A percentile compares a stretch with the other conserved stretches of the same genome.
These are phyloP conservation scores for Charanyca ferruginea DNA, from an alignment of 2,888 invertebrate species.

Conservation along the genomic window DNA sequence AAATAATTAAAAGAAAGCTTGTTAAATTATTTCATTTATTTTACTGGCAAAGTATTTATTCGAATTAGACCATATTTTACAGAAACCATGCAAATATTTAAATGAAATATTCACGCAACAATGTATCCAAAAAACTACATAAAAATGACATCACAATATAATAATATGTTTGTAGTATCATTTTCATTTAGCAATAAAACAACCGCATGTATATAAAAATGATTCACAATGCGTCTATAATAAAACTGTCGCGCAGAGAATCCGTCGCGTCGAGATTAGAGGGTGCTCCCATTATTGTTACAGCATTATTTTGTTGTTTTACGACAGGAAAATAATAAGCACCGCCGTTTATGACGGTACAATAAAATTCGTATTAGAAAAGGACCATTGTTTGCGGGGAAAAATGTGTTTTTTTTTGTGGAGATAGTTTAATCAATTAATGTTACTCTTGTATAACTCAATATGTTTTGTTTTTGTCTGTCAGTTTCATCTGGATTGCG, in stretches of 20 bases:
- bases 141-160: constrained; percentile 48
- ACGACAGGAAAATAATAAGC: constrained; percentile 89
- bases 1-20: no score
- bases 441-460: background rate
- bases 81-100: background rate
- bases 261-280: constrained; percentile 77
- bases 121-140: constrained; percentile 60
- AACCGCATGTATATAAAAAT: constrained; percentile 82
- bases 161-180: constrained; percentile 65
- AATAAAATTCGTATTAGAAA: constrained; percentile 83
- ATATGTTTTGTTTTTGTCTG: background rate
- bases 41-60: background rate
- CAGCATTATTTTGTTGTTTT: constrained; percentile 89
- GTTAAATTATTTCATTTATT: no score
- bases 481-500: background rate
- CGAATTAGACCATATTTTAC: background rate
- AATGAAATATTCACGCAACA: constrained; percentile 27
- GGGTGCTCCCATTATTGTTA: constrained; percentile 84
- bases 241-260: constrained; percentile 77
- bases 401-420: constrained; percentile 25
- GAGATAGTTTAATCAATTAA: constrained; percentile 41
- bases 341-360: constrained; percentile 81
- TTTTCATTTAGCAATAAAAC: constrained; percentile 81
- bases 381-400: constrained; percentile 67
- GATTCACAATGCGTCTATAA: constrained; percentile 82